Evolutionary conservation across 2,797 vertebrate genomes (phyloP).

Genomic region (Myotis pilosus): DNA sequence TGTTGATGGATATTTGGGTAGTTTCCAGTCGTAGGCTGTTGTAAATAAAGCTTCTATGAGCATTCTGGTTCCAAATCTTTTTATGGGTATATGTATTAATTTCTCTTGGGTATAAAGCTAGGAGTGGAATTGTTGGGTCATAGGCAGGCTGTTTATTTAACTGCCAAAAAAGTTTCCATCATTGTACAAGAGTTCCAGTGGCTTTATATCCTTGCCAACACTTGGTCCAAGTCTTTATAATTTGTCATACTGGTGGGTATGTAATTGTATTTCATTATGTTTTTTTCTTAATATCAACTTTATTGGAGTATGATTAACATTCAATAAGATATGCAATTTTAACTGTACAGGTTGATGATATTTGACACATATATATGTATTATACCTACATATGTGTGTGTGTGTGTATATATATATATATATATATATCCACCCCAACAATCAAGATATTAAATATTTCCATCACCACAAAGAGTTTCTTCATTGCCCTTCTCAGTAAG

Average conservation of each 20-base stretch:
- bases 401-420: background rate
- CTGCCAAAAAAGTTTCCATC: background rate
- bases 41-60: constrained; percentile 6
- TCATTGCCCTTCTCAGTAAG: background rate
- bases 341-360: background rate
- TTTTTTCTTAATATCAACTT: background rate
- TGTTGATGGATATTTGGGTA: background rate
- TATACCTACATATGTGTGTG: background rate
- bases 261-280: background rate
- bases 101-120: constrained; percentile 29
- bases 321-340: background rate
- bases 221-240: background rate
- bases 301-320: background rate
- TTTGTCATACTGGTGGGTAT: background rate
- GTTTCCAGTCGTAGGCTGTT: background rate
- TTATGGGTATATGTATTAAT: constrained; percentile 11
- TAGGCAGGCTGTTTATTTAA: constrained; percentile 24
- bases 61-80: background rate
- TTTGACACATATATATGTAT: background rate
- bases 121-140: constrained; percentile 5
- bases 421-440: background rate
- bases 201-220: background rate
- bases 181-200: background rate
- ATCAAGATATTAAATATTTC: constrained; percentile 31
- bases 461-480: background rate